These are phyloP conservation scores for Bombycilla garrulus DNA, from an alignment of 2,113 vertebrate genomes.

Conservation along the genomic window DNA sequence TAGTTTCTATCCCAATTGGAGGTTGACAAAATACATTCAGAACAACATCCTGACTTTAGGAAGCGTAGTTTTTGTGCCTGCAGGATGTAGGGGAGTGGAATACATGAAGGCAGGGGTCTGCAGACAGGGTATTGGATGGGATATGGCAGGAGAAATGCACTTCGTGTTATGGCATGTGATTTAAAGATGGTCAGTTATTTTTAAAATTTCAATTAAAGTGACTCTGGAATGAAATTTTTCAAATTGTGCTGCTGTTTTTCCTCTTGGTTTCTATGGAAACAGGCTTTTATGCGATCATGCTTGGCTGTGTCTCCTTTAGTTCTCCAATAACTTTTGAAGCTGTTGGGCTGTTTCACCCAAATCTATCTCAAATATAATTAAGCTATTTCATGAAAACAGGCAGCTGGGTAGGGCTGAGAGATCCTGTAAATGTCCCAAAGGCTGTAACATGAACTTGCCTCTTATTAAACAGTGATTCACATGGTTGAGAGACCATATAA, in stretches of 20 bases:
- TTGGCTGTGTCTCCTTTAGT: conserved; percentile 45
- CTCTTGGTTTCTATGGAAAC: conserved; percentile 60
- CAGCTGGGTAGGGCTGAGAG: conserved; percentile 18
- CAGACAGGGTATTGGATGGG: neutral
- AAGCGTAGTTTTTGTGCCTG: neutral
- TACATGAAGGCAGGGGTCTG: neutral
- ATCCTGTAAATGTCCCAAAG: conserved; percentile 53
- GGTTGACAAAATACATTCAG: neutral
- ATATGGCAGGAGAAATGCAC: neutral
- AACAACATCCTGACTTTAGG: neutral
- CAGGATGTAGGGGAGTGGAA: neutral
- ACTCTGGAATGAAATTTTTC: conserved; percentile 11
- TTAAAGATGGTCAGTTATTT: conserved; percentile 41
- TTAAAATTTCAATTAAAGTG: conserved; percentile 44
- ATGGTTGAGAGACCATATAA: conserved; percentile 39
- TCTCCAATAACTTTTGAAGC: conserved; percentile 56
- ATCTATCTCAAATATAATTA: conserved; percentile 34
- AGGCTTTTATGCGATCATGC: neutral
- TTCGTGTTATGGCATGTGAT: neutral
- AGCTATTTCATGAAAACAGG: conserved; percentile 37
- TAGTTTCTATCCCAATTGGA: neutral
- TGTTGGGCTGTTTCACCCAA: conserved; percentile 47
- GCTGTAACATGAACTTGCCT: conserved; percentile 42
- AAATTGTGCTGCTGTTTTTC: conserved; percentile 37
- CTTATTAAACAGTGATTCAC: conserved; percentile 48